A percentile compares a stretch with the other conserved stretches of the same genome.
Evolutionary conservation across 1,140 invertebrate genomes (phyloP).

Genomic region (Chionoecetes opilio): DNA sequence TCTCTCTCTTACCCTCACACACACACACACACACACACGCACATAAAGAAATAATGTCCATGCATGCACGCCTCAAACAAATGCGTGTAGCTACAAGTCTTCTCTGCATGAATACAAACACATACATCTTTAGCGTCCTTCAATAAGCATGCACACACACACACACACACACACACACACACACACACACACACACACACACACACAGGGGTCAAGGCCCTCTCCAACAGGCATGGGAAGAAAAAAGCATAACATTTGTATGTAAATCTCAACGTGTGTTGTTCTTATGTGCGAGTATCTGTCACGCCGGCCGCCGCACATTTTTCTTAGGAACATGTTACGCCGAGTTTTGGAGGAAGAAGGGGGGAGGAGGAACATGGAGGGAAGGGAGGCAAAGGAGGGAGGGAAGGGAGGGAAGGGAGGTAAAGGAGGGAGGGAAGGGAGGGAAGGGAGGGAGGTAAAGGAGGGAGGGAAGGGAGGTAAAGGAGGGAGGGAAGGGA

Average conservation of each 20-base stretch:
- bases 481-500: too few relatives aligned
- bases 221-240: not conserved
- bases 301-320: not conserved
- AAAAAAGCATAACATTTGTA: constrained; percentile 30
- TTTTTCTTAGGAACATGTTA: constrained; percentile 21
- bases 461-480: too few relatives aligned
- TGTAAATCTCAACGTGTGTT: constrained; percentile 5
- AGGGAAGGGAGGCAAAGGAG: too few relatives aligned
- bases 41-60: not conserved
- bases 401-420: too few relatives aligned
- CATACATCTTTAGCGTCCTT: not conserved
- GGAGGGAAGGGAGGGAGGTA: too few relatives aligned
- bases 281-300: constrained; percentile 9
- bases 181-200: constrained; percentile 27
- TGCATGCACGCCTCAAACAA: not conserved
- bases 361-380: too few relatives aligned
- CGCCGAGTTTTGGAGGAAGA: not conserved
- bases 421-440: too few relatives aligned
- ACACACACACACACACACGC: not conserved
- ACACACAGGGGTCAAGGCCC: not conserved
- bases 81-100: not conserved
- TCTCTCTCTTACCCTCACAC: not conserved
- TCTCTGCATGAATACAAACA: not conserved
- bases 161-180: constrained; percentile 27
- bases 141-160: constrained; percentile 7